phyloP scores from a whole-genome alignment of 2,888 invertebrate genomes.

The Agriopis leucophaearia region DNA sequence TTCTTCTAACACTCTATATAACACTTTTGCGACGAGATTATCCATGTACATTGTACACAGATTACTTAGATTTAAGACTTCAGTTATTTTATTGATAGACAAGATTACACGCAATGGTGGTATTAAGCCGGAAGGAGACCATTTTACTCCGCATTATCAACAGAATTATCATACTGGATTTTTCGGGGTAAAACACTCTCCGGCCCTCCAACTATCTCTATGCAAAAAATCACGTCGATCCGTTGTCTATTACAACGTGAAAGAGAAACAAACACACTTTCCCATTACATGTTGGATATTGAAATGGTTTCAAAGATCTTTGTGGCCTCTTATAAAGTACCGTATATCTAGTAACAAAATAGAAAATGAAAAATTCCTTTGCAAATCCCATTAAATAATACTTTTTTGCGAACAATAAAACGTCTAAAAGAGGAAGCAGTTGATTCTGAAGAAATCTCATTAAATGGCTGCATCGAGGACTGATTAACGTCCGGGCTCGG shows the following conservation, averaged over 20 bases:
- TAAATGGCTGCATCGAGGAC: slow-evolving; percentile 71
- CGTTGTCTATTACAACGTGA: too few relatives aligned
- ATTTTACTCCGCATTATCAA: too few relatives aligned
- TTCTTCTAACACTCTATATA: slow-evolving; percentile 60
- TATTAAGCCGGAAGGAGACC: too few relatives aligned
- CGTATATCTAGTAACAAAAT: neutral
- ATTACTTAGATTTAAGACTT: slow-evolving; percentile 4
- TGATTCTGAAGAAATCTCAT: slow-evolving; percentile 77
- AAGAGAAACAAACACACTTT: too few relatives aligned
- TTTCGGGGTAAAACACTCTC: too few relatives aligned
- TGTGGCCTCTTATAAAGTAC: too few relatives aligned
- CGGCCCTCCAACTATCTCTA: too few relatives aligned
- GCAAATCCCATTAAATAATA: slow-evolving; percentile 1
- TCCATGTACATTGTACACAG: slow-evolving; percentile 20
- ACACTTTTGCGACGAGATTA: slow-evolving; percentile 58
- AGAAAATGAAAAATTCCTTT: slow-evolving; percentile 1
- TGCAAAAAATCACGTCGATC: too few relatives aligned
- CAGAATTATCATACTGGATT: too few relatives aligned
- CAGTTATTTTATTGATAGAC: neutral
- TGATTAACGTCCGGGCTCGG: slow-evolving; percentile 64
- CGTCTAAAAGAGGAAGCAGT: slow-evolving; percentile 41
- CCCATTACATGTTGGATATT: too few relatives aligned
- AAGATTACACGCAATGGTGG: too few relatives aligned
- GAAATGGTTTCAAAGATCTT: too few relatives aligned
- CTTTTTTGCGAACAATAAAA: slow-evolving; percentile 22